Conservation (phyloP, 2,888 invertebrate genomes). For the Physocephala rufipes region DNA sequence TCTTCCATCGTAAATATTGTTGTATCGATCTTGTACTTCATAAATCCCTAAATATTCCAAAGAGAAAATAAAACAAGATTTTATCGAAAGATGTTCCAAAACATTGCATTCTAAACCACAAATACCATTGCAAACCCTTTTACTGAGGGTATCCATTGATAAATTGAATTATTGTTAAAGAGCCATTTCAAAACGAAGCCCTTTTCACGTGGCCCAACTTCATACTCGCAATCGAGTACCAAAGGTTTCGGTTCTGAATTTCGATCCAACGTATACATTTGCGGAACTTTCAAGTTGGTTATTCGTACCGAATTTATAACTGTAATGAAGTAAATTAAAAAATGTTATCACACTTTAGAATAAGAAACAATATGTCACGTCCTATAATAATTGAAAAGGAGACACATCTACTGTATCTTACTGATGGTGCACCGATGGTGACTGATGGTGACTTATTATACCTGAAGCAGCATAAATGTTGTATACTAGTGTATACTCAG, state of each 20-base stretch:
- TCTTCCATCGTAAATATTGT: conserved; percentile 62
- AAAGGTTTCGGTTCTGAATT: conserved; percentile 61
- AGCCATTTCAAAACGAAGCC: conserved; percentile 66
- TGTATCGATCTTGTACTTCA: conserved; percentile 65
- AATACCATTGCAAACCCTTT: conserved; percentile 65
- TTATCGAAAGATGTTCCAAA: neutral
- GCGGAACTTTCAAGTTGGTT: conserved; percentile 65
- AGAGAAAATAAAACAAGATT: neutral
- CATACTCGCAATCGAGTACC: conserved; percentile 65
- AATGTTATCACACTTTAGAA: conserved; percentile 11
- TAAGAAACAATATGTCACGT: neutral
- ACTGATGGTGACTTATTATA: neutral
- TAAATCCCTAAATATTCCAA: conserved; percentile 55
- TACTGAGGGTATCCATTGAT: conserved; percentile 66
- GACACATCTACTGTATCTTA: neutral
- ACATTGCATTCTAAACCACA: conserved; percentile 38
- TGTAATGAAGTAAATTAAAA: conserved; percentile 38
- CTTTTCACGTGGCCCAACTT: conserved; percentile 60
- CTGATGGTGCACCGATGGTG: neutral
- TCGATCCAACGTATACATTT: conserved; percentile 64
- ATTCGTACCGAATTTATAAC: conserved; percentile 63
- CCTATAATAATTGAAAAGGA: neutral
- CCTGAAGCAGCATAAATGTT: neutral
- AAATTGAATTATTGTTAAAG: conserved; percentile 65
- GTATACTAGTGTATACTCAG: too few species aligned